Base-by-base conservation (phyloP, 2,113 vertebrate genomes). In the Ptyas mucosa region DNA sequence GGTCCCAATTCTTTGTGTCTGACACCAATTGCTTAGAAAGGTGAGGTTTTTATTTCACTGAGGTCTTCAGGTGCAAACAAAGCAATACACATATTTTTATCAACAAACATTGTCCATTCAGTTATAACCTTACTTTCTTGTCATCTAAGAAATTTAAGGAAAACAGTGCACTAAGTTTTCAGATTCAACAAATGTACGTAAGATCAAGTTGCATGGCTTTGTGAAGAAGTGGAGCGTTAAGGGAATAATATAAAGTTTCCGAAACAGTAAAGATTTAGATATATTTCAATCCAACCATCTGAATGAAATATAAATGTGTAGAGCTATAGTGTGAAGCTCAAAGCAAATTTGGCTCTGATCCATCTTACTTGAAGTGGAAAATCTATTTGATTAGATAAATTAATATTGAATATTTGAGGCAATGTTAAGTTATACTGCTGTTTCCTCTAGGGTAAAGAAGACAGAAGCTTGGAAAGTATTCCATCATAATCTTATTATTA, bases 361-460 rank as follows among this genome's bases (percentile, higher is more conserved):
- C 55, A 93, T 81, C 55, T 90, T 58, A 57, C 81, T 53, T 90
- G 89, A 90, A 93, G 89, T 55, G 21, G 89, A 93, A 93, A 90
- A 93, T 64, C 55, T 53, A 86, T 93, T 93, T 93, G 88, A 93
- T 93, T 93, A 90, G 54, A 61, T 34, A 61, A 90, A 93, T 90
- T 93, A 93, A 93, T 93, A 90, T 43, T 64, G 88, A 93, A 87
- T 90, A 86, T 90, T 90, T 90, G 43, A 90, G 29, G 58, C 88
- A 93, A 61, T 90, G 89, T 86, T 61, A 86, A 86, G 46, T 89
- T 92, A 57, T 29, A 29, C 69, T 51, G 29, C 53, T 39, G 88
- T 90, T 86, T 93, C 75, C 75, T 86, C 23, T 34, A 93, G 69
- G 61, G 89, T 89, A 89, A 93, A 89, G 52, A 57, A 89, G 75